phyloP scores from a whole-genome alignment of 2,113 vertebrate genomes.

The Addax nasomaculatus region DNA sequence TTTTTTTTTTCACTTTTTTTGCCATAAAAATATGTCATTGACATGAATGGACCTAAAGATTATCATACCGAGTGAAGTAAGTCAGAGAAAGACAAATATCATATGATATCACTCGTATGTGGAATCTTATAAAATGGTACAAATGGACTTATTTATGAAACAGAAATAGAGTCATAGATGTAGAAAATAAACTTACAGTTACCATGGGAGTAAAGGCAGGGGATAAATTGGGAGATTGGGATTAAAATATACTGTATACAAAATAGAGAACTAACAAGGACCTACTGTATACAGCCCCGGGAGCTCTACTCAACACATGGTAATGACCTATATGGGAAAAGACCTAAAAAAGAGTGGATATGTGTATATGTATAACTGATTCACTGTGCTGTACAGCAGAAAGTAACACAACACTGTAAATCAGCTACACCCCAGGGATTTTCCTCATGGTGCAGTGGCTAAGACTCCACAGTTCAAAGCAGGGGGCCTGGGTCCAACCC shows the following conservation, averaged over 20 bases:
- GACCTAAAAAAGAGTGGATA: neutral
- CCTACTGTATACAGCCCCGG: neutral
- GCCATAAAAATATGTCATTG: neutral
- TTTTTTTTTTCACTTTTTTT: neutral
- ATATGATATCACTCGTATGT: neutral
- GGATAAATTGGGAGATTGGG: neutral
- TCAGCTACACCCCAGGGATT: neutral
- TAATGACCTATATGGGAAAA: neutral
- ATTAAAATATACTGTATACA: neutral
- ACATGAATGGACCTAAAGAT: neutral
- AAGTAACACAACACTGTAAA: neutral
- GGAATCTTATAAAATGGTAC: neutral
- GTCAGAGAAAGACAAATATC: neutral
- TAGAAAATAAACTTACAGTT: neutral
- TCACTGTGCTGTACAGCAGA: neutral
- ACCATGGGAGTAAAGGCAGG: neutral
- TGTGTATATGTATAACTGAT: neutral
- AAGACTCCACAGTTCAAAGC: neutral
- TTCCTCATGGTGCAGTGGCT: neutral
- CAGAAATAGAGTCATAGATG: neutral
- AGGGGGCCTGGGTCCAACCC: neutral
- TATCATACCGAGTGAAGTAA: neutral
- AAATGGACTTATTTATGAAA: neutral
- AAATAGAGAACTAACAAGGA: neutral
- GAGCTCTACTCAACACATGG: neutral